phyloP scores from a whole-genome alignment of 2,797 vertebrate species.

The Pipistrellus nathusii region DNA sequence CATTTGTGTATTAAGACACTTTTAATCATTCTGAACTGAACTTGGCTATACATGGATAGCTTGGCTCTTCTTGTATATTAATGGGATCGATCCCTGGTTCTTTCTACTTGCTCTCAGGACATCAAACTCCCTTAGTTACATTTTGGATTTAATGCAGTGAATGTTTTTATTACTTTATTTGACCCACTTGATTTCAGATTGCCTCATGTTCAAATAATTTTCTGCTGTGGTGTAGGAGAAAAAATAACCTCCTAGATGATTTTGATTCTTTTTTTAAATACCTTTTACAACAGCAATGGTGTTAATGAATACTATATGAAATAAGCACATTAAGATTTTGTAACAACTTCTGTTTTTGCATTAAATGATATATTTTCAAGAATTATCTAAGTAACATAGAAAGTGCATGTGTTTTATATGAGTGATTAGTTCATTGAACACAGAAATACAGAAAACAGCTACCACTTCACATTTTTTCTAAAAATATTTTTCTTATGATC shows the following conservation, averaged over 20 bases:
- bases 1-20: neutral
- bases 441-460: neutral
- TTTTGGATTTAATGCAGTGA: neutral
- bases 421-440: slow-evolving; percentile 37
- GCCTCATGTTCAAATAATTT: neutral
- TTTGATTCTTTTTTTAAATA: neutral
- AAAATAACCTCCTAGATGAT: slow-evolving; percentile 1
- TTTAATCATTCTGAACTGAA: neutral
- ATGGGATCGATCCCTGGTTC: neutral
- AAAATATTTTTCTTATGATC: slow-evolving; percentile 37
- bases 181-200: slow-evolving; percentile 25
- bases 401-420: neutral
- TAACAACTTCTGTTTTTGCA: neutral
- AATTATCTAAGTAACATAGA: neutral
- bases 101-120: neutral
- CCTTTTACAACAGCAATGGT: neutral
- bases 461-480: neutral
- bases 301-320: slow-evolving; percentile 26
- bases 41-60: neutral
- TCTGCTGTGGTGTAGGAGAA: neutral
- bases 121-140: neutral
- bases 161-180: neutral
- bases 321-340: slow-evolving; percentile 11
- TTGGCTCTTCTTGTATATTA: neutral
- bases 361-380: slow-evolving; percentile 3